phyloP scores from a whole-genome alignment of 2,797 vertebrate genomes.

The Pipistrellus nathusii region DNA sequence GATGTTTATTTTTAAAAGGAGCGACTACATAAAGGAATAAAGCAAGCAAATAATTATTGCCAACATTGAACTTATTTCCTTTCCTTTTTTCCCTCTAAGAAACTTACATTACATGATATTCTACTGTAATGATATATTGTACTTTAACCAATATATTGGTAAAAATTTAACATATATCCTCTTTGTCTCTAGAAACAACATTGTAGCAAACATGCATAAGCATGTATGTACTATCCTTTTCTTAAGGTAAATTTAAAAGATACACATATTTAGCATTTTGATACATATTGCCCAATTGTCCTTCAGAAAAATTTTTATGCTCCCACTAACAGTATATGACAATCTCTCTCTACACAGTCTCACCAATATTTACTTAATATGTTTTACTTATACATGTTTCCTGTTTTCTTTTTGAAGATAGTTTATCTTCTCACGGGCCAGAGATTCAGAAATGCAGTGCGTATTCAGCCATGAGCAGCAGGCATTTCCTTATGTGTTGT shows the following conservation, averaged over 20 bases:
- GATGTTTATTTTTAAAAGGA: neutral
- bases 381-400: constrained; percentile 30
- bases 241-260: constrained; percentile 23
- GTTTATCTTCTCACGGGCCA: neutral
- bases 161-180: neutral
- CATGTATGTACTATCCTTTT: neutral
- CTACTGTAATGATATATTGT: neutral
- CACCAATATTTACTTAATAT: neutral
- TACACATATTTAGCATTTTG: neutral
- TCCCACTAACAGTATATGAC: neutral
- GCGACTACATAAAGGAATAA: constrained; percentile 16
- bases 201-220: neutral
- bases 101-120: neutral
- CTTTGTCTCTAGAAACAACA: constrained; percentile 32
- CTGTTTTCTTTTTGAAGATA: constrained; percentile 46
- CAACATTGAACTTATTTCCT: constrained; percentile 1
- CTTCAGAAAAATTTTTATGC: neutral
- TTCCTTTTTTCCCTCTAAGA: neutral
- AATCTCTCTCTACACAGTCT: neutral
- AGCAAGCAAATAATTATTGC: neutral
- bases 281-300: neutral
- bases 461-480: neutral
- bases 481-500: neutral
- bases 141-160: constrained; percentile 10
- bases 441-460: neutral